A percentile compares a stretch with the other conserved stretches of the same genome.
Conservation (phyloP, 2,113 vertebrate genomes). For the Pseudois nayaur region DNA sequence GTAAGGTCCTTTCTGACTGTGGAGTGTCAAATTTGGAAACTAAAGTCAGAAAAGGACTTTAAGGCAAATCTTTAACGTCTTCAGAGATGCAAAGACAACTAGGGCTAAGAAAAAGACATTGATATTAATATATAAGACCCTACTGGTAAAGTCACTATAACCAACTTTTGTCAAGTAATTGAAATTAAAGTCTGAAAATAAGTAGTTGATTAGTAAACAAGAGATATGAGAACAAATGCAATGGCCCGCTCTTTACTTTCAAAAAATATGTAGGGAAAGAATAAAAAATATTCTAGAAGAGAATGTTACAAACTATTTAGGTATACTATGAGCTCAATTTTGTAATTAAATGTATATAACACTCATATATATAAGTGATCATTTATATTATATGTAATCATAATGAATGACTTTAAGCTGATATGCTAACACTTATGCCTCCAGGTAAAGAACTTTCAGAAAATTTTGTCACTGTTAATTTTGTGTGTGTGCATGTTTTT, state of each 20-base stretch:
- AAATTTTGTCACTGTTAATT: not conserved
- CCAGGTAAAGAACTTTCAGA: not conserved
- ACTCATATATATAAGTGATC: not conserved
- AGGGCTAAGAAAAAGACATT: not conserved
- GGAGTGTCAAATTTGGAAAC: not conserved
- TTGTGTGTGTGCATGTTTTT: not conserved
- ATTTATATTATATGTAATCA: not conserved
- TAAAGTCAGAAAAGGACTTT: not conserved
- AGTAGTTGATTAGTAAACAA: not conserved
- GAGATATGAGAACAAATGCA: not conserved
- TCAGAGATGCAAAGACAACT: not conserved
- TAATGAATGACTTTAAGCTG: not conserved
- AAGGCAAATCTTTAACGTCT: not conserved
- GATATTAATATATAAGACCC: not conserved
- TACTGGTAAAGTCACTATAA: not conserved
- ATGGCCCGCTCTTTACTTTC: not conserved
- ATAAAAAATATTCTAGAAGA: not conserved
- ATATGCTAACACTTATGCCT: not conserved
- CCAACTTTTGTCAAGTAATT: not conserved
- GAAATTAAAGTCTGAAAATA: not conserved
- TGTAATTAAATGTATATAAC: not conserved
- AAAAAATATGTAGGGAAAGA: not conserved
- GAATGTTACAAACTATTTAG: not conserved
- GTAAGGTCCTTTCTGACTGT: not conserved
- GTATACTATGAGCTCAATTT: not conserved